These are phyloP conservation scores for Molorchus minor DNA, from an alignment of 2,888 invertebrate genomes.

Conservation along the genomic window DNA sequence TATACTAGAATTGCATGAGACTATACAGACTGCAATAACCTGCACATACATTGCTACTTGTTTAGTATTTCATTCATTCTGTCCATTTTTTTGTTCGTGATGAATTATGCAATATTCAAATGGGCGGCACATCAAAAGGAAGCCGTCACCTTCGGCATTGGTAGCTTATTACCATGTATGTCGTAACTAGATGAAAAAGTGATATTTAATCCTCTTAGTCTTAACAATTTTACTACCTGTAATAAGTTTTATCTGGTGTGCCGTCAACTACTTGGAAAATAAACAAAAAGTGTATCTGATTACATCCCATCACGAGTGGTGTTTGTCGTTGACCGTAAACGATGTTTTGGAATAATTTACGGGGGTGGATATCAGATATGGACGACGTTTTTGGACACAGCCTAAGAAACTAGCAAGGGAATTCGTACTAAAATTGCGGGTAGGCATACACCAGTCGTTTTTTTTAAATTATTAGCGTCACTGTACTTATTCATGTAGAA, in stretches of 20 bases:
- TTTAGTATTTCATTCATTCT: neutral
- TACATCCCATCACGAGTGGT: neutral
- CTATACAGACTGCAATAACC: no score
- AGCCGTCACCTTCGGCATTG: conserved; percentile 3
- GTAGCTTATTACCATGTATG: conserved; percentile 5
- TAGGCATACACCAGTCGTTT: no score
- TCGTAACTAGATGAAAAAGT: conserved; percentile 16
- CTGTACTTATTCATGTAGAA: no score
- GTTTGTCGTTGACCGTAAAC: no score
- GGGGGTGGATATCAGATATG: no score
- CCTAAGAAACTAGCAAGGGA: no score
- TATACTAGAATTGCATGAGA: no score
- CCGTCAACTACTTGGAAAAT: neutral
- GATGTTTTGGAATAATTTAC: no score
- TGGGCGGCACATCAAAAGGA: conserved; percentile 10
- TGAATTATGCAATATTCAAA: conserved; percentile 15
- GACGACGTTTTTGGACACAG: no score
- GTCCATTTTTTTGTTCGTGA: conserved; percentile 2
- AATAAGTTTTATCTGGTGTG: conserved; percentile 16
- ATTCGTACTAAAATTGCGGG: no score
- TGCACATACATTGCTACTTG: no score
- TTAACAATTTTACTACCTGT: conserved; percentile 11
- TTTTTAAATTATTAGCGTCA: no score
- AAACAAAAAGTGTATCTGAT: neutral
- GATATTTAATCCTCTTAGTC: conserved; percentile 16